Evolutionary conservation across 2,888 invertebrate species (phyloP), one percentile per base, ranked within the genome.

Genomic region (Stictocephala bisonia): DNA sequence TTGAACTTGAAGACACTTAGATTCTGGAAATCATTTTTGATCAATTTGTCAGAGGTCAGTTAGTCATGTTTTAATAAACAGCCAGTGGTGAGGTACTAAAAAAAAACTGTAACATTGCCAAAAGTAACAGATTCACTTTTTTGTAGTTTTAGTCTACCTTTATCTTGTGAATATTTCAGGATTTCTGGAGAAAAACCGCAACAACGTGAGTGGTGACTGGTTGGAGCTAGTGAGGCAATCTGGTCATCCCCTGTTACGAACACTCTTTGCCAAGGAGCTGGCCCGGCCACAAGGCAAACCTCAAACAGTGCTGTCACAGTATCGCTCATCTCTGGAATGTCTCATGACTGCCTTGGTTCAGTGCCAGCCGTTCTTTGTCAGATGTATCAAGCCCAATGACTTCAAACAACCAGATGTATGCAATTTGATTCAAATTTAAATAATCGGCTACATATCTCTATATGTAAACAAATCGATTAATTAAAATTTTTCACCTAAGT

Each of bases 351-450:
- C 95, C 79, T 86, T 97, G n/a, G 92, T 92, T 89, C 91, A 91
- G 81, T 96, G 96, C 85, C 95, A 96, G 82, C 96, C 96, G 0
- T 95, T 94, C 2, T 97, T 96, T 84, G 93, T 97, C 79, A 88
- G 96, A 70, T 97, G 96, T 84, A 96, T 97, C 83, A 97, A 96
- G 82, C 96, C 97, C 1, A 97, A 97, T 81, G 93, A 95, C 81
- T 86, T 88, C 80, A 95, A 96, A 84, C 86, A 86, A 75, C 85
- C 93, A 11, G 89, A 90, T 87, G 96, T 74, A 41, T 76, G 69
- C 66, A 72, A 0, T 24, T 3, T 26, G 3, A n/a, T 44, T n/a
- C 7, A n/a, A 44, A 44, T 44, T n/a, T 6, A n/a, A 44, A n/a
- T 6, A 44, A 9, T 44, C 44, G 6, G 15, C 6, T 6, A 15